Evolutionary conservation across 2,797 vertebrate species (phyloP), one percentile per base, ranked within the genome.

Genomic region (Artibeus lituratus): DNA sequence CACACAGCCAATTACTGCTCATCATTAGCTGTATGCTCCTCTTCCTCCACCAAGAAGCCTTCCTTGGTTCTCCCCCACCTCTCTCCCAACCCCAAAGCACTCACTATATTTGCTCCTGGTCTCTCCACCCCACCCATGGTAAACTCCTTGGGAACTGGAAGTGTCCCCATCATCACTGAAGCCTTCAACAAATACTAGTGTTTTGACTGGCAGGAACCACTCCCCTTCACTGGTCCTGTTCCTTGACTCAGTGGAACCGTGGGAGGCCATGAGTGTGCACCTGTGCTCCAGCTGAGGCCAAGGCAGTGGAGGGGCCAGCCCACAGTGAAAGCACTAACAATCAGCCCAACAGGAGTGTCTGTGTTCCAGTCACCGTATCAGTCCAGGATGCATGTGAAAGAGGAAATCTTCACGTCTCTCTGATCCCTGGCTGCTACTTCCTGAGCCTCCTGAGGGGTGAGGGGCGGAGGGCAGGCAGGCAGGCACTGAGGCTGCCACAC

Each of bases 351-450:
- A 5, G 42, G 21, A 26, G 2, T 3, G 16, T 53, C 94, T 37
- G 3, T 14, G 4, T 26, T 57, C 87, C 72, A 4, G 62, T 29
- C 70, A 72, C 88, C 2, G 0, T 53, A 83, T 84, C 92, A 37
- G 84, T 42, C n/a, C 86, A 84, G 92, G 91, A 96, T 87, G 81
- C 90, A 11, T 3, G 42, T 7, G 37, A 86, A 87, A 5, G 18
- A 18, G 91, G 95, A 90, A 76, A 88, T 81, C 93, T 94, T 96
- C 90, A 53, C 69, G 73, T 87, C 24, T 70, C 57, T 93, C 92
- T 92, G 94, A 97, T 89, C 91, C 77, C 42, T 0, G 44, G 67
- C 70, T 62, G 84, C 62, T 62, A 18, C 80, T 97, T 97, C 96
- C 96, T 83, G 86, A 81, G 69, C 51, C 76, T 81, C 49, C 81